Percentiles rank a stretch among this genome's conserved stretches.
Evolutionary conservation across 2,113 vertebrate genomes (phyloP).

Genomic region (Hyaena hyaena): DNA sequence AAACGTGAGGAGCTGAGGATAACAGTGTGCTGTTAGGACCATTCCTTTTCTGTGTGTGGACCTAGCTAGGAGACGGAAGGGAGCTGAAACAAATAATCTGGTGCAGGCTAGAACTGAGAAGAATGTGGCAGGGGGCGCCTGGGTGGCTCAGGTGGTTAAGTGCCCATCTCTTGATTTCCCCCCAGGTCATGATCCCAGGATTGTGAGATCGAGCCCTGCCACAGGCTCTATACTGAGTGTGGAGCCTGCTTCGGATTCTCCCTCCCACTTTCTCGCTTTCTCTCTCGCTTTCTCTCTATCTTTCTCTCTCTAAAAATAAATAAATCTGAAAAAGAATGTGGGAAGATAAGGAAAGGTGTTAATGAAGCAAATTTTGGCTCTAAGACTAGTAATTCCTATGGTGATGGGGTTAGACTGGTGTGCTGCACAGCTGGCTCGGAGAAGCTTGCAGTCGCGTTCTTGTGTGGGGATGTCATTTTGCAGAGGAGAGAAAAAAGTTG

Average conservation of each 20-base stretch:
- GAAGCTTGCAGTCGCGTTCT: background rate
- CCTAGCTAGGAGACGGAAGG: background rate
- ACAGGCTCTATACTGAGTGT: too few relatives aligned
- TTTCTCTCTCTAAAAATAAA: too few relatives aligned
- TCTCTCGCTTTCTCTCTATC: too few relatives aligned
- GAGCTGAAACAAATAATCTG: background rate
- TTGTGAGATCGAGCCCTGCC: too few relatives aligned
- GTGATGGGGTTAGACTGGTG: background rate
- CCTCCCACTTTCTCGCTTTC: too few relatives aligned
- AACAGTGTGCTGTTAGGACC: fast-evolving
- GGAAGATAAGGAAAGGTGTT: background rate
- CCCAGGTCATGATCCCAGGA: too few relatives aligned
- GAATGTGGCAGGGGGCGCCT: background rate
- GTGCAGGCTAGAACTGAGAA: background rate
- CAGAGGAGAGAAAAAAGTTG: background rate
- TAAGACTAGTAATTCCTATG: background rate
- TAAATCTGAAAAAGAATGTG: too few relatives aligned
- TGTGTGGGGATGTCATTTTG: background rate
- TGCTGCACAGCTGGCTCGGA: background rate
- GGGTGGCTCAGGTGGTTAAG: too few relatives aligned
- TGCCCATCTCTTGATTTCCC: too few relatives aligned
- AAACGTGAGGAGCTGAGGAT: background rate
- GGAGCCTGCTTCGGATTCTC: too few relatives aligned
- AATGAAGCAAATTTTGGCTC: background rate
- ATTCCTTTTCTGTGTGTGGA: background rate